phyloP scores from a whole-genome alignment of 2,113 vertebrate species.

The Grallaria varia region DNA sequence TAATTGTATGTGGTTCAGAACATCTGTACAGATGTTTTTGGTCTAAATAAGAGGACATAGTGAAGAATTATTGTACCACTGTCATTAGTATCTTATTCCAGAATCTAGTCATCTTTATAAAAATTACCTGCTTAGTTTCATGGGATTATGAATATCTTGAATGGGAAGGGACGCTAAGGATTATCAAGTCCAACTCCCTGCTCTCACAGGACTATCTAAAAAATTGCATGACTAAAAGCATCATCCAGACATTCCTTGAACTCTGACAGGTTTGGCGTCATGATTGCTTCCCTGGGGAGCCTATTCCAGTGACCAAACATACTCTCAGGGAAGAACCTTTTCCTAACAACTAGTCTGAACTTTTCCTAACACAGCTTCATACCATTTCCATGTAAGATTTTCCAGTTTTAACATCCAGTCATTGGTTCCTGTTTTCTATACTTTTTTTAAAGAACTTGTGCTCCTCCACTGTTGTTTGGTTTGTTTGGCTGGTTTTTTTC shows the following conservation, averaged over 20 bases:
- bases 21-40: not conserved
- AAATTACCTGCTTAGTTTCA: not conserved
- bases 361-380: not conserved
- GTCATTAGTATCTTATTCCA: not conserved
- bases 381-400: not conserved
- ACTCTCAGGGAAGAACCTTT: not conserved
- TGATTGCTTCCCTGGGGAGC: not conserved
- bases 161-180: not conserved
- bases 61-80: not conserved
- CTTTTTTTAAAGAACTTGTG: not conserved
- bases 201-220: not conserved
- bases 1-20: not conserved
- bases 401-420: not conserved
- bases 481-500: not conserved
- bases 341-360: not conserved
- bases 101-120: not conserved
- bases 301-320: not conserved
- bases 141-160: accelerated
- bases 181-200: not conserved
- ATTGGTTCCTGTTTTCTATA: not conserved
- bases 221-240: not conserved
- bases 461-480: not conserved
- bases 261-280: not conserved
- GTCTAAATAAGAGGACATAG: not conserved
- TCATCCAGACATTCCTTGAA: not conserved